Evolutionary conservation across 2,113 vertebrate genomes (phyloP), one percentile per base, ranked within the genome.

Genomic region (Sigmodon hispidus): DNA sequence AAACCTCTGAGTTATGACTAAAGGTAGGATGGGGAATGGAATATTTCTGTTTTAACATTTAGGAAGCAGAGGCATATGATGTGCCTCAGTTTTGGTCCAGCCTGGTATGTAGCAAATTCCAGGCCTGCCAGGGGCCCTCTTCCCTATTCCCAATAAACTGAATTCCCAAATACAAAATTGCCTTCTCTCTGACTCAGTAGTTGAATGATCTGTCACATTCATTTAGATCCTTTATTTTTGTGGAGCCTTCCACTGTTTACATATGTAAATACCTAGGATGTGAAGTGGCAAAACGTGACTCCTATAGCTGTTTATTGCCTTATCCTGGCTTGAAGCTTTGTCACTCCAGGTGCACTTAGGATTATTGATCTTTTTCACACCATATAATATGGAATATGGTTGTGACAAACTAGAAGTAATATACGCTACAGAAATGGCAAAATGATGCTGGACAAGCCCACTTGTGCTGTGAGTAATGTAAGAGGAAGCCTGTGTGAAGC

Each of bases 401-500:
- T 1, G 50, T 63, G 45, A 57, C 34, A 7, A 21, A 24, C 29
- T 1, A 10, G 48, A 65, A n/a, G 17, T 48, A 19, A 43, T 3
- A 0, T 10, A 55, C 26, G 15, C 0, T 24, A 31, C 17, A n/a
- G 48, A 34, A 40, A 8, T 16, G 36, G n/a, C 84, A n/a, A 36
- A 10, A 5, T 15, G 17, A 61, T 59, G 22, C 40, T 43, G 22
- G 24, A 34, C 2, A 22, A 63, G 40, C 7, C 12, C 26, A 61
- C 36, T 63, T 69, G 75, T 55, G 83, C 48, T 40, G 12, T 0
- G 43, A 5, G 6, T 29, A 67, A 3, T 24, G 0, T 2, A 79
- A 40, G 5, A 29, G 19, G 57, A 15, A 7, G n/a, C 43, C 52
- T 3, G 0, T 0, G 6, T 17, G 19, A 7, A n/a, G n/a, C n/a